These are phyloP conservation scores for Diplodus sargus DNA, from an alignment of 2,797 vertebrate species.

Conservation along the genomic window DNA sequence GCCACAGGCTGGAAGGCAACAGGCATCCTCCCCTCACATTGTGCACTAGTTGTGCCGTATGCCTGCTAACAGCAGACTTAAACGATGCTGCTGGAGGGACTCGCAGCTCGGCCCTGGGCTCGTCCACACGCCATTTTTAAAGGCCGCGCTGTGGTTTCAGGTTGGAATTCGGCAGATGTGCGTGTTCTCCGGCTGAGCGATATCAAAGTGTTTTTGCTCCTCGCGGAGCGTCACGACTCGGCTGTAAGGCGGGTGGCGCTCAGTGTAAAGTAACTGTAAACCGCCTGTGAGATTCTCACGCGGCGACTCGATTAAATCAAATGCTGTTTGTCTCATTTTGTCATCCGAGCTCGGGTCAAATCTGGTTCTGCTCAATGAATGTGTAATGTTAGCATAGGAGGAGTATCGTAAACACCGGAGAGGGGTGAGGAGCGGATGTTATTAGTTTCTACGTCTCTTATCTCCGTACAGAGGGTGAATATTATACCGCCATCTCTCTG, in stretches of 20 bases:
- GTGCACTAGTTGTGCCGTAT: conserved; percentile 50
- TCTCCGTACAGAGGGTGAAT: conserved; percentile 39
- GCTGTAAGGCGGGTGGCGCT: conserved; percentile 53
- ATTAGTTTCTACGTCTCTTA: conserved; percentile 54
- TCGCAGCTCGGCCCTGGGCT: conserved; percentile 47
- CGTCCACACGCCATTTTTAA: conserved; percentile 52
- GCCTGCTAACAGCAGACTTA: conserved; percentile 64
- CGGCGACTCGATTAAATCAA: conserved; percentile 50
- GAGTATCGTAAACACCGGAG: conserved; percentile 32
- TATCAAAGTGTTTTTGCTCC: conserved; percentile 66
- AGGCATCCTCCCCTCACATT: conserved; percentile 65
- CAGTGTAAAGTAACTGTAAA: conserved; percentile 27
- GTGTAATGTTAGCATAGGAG: conserved; percentile 20
- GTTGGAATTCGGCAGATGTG: conserved; percentile 67
- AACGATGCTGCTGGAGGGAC: conserved; percentile 63
- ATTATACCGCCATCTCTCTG: conserved; percentile 41
- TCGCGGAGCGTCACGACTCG: conserved; percentile 47
- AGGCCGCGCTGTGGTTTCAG: conserved; percentile 51
- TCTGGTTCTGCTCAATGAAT: conserved; percentile 14
- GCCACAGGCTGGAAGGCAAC: conserved; percentile 73
- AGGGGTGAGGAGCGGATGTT: conserved; percentile 21
- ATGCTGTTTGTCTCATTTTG: conserved; percentile 49
- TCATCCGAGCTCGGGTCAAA: conserved; percentile 1
- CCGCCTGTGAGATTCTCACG: conserved; percentile 33
- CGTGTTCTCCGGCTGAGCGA: conserved; percentile 48